A percentile compares a stretch with the other conserved stretches of the same genome.
phyloP scores from a whole-genome alignment of 30 jellyfish, hydroid and myxozoan species.

The Chironex yamaguchii region DNA sequence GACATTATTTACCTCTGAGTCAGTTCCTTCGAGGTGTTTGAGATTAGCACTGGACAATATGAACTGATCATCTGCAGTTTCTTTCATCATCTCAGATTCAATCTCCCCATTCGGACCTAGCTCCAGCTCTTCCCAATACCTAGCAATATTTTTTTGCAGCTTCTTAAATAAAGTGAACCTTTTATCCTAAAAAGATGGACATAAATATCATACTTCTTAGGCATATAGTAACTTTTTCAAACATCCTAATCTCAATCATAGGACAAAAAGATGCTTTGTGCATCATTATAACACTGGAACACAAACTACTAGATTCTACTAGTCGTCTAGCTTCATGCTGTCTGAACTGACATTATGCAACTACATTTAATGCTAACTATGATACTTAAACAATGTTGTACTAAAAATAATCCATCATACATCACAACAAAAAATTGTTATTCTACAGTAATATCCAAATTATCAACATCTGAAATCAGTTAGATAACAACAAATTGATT shows the following conservation, averaged over 20 bases:
- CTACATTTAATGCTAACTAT: no score
- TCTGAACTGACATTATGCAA: no score
- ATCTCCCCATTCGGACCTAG: conserved; percentile 83
- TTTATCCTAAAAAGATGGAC: conserved; percentile 40
- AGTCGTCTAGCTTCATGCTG: no score
- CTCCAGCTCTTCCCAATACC: conserved; percentile 91
- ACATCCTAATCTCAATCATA: not conserved
- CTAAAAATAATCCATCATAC: no score
- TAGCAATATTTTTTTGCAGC: conserved; percentile 78
- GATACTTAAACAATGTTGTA: no score
- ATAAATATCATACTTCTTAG: not conserved
- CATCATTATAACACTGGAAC: no score
- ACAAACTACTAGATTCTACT: no score
- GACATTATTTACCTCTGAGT: conserved; percentile 65
- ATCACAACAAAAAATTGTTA: no score
- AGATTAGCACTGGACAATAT: conserved; percentile 71
- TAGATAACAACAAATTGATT: no score
- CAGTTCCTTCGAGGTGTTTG: conserved; percentile 68
- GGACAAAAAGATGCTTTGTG: not conserved
- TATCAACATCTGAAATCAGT: no score
- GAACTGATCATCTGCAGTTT: conserved; percentile 79
- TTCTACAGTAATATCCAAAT: no score
- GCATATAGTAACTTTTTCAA: not conserved
- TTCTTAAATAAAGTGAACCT: conserved; percentile 86
- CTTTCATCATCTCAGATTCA: conserved; percentile 66